Evolutionary conservation across 2,888 invertebrate genomes (phyloP), one percentile per base, ranked within the genome.

Genomic region (Biston betularia): DNA sequence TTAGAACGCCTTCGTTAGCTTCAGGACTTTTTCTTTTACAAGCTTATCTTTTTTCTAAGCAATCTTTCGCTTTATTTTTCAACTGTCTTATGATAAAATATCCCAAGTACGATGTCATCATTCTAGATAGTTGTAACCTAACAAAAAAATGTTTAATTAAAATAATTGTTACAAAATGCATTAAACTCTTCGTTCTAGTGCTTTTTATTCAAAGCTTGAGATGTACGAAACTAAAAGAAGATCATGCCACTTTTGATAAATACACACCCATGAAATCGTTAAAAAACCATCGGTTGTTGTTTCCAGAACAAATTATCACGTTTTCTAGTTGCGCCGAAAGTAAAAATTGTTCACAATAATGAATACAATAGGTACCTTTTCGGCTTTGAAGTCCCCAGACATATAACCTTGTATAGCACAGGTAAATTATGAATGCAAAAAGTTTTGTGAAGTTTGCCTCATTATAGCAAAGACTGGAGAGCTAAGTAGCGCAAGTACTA

Each of bases 1-100:
- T 57, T 57, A 63, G n/a, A n/a, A 34, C 46, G 48, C 34, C 54
- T 46, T 49, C 42, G 55, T 62, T 54, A 54, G 49, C 9, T 45
- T 44, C 24, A 12, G 6, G 42, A 60, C 45, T 45, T 53, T 53
- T 60, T 35, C 59, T 50, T 59, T 46, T 34, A 35, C 45, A 45
- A 45, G 15, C 34, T 45, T 53, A 44, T 14, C 3, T 14, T 49
- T 40, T 49, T 52, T 35, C 38, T 15, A 53, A 53, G 15, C 14
- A 38, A 11, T 38, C 38, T n/a, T 5, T 50, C 6, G 52, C 35
- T 8, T 52, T 10, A 38, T 14, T 6, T 38, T 53, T 38, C 52
- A 38, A 38, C 35, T n/a, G 34, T 52, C 6, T 2, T 11, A 5
- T 10, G 15, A 14, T 38, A 7, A 38, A 35, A n/a, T n/a, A 8